Evolutionary conservation across 2,113 vertebrate genomes (phyloP).

Genomic region (Trinectes maculatus): DNA sequence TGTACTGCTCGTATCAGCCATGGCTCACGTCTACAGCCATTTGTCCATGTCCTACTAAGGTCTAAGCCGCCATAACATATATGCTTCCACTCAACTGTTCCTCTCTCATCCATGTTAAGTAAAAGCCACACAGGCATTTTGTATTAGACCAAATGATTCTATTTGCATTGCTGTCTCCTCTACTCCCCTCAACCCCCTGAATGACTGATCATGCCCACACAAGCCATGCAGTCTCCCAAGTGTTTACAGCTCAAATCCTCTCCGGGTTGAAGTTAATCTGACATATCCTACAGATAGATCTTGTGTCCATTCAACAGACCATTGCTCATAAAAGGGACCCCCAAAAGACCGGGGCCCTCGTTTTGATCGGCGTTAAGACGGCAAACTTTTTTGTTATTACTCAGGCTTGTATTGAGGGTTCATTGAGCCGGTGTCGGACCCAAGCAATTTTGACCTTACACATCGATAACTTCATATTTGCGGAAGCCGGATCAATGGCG

Average conservation of each 20-base stretch:
- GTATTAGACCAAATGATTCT: slow-evolving; percentile 73
- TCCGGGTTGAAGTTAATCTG: slow-evolving; percentile 79
- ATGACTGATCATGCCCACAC: slow-evolving; percentile 76
- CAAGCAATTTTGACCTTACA: slow-evolving; percentile 72
- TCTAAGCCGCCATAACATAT: slow-evolving; percentile 72
- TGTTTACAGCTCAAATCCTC: slow-evolving; percentile 76
- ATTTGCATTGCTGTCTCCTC: slow-evolving; percentile 56
- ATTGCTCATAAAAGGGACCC: slow-evolving; percentile 68
- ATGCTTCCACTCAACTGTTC: slow-evolving; percentile 23
- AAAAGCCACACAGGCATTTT: slow-evolving; percentile 64
- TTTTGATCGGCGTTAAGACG: slow-evolving; percentile 70
- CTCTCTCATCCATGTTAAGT: slow-evolving; percentile 57
- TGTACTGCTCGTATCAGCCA: slow-evolving; percentile 19
- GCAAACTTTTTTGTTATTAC: slow-evolving; percentile 70
- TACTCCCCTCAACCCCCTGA: slow-evolving; percentile 40
- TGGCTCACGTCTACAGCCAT: slow-evolving; percentile 66
- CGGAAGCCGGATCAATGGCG: slow-evolving; percentile 64
- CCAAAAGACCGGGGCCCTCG: slow-evolving; percentile 57
- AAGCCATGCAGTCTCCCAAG: slow-evolving; percentile 70
- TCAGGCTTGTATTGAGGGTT: slow-evolving; percentile 64
- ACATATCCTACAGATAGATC: slow-evolving; percentile 75
- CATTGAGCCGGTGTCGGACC: slow-evolving; percentile 51
- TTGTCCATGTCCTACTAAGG: slow-evolving; percentile 68
- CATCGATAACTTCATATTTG: slow-evolving; percentile 77
- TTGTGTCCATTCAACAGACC: slow-evolving; percentile 74